Percentiles rank a stretch among this genome's conserved stretches.
These are phyloP conservation scores for Pipra filicauda DNA, from an alignment of 2,113 vertebrate species.

Conservation along the genomic window DNA sequence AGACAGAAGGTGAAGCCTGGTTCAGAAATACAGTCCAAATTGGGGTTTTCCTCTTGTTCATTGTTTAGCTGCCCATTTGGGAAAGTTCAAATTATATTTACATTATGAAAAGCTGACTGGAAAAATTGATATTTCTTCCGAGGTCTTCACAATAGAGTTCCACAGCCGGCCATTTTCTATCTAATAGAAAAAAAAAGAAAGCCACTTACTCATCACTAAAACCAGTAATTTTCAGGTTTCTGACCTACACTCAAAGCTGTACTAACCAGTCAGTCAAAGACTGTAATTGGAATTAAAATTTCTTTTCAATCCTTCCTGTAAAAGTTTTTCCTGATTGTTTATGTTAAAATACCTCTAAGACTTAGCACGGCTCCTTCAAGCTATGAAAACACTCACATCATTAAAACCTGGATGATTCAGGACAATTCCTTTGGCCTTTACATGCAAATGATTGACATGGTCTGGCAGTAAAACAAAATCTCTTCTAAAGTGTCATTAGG, in stretches of 20 bases:
- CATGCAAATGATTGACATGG: not conserved
- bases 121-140: conserved; percentile 47
- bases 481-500: not conserved
- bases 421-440: not conserved
- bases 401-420: not conserved
- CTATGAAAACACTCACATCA: not conserved
- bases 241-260: not conserved
- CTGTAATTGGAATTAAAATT: not conserved
- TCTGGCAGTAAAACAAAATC: not conserved
- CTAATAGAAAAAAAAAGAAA: conserved; percentile 72
- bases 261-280: not conserved
- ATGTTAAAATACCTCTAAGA: not conserved
- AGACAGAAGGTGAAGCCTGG: conserved; percentile 72
- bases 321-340: not conserved
- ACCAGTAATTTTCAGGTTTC: conserved; percentile 4
- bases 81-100: conserved; percentile 77
- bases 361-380: not conserved
- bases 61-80: conserved; percentile 76
- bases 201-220: conserved; percentile 46
- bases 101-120: conserved; percentile 80
- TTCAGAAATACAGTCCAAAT: conserved; percentile 74
- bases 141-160: conserved; percentile 72
- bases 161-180: conserved; percentile 77
- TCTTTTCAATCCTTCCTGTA: not conserved
- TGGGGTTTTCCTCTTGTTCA: conserved; percentile 78